Evolutionary conservation across 2,113 vertebrate genomes (phyloP).

Genomic region (Cyprinodon tularosa): DNA sequence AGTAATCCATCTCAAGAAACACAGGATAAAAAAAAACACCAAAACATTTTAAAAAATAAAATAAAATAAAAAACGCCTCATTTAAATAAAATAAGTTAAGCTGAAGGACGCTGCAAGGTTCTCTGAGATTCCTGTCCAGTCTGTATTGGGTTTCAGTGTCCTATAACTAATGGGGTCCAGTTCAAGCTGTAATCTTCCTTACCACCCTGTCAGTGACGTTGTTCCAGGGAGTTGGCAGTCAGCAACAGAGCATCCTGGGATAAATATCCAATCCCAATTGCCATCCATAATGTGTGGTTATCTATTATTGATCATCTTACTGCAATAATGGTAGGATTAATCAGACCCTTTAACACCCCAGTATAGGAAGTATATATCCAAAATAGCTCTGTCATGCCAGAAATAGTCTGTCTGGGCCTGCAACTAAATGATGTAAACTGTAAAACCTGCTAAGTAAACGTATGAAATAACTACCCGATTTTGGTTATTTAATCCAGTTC

Average conservation of each 20-base stretch:
- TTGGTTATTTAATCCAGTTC: too few relatives aligned
- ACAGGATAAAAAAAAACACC: neutral
- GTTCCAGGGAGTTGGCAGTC: neutral
- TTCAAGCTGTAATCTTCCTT: neutral
- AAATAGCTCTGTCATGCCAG: slow-evolving; percentile 10
- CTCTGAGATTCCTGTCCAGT: slow-evolving; percentile 2
- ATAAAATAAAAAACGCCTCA: neutral
- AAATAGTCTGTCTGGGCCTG: slow-evolving; percentile 26
- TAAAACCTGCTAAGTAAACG: neutral
- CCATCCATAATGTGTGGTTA: neutral
- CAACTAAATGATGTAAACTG: neutral
- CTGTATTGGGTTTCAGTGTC: slow-evolving; percentile 4
- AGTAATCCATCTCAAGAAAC: slow-evolving; percentile 10
- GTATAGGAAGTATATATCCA: slow-evolving; percentile 2
- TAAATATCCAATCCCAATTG: slow-evolving; percentile 25
- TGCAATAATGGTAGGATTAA: neutral
- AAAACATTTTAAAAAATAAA: neutral
- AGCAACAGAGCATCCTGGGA: slow-evolving; percentile 21
- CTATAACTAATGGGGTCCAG: neutral
- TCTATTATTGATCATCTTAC: neutral
- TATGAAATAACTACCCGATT: too few relatives aligned
- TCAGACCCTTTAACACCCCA: neutral
- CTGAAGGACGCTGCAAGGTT: neutral
- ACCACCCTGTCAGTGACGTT: slow-evolving; percentile 29
- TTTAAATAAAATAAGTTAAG: too few relatives aligned